Conservation (phyloP, 2,113 vertebrate species). For the Motacilla tschutschensis region DNA sequence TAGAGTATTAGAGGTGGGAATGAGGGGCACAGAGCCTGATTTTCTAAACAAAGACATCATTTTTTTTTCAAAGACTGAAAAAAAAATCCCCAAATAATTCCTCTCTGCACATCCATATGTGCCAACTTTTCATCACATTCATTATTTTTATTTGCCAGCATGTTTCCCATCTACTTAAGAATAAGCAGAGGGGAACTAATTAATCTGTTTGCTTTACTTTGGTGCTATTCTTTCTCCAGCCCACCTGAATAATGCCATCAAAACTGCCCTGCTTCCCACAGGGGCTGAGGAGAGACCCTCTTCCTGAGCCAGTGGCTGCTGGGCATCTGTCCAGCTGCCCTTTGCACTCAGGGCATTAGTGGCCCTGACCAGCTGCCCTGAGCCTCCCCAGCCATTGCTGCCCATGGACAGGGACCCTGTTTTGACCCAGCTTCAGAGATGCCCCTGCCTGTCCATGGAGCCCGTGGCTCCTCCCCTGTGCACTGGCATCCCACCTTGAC, state of each 20-base stretch:
- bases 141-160: slow-evolving; percentile 34
- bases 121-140: not conserved
- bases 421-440: not conserved
- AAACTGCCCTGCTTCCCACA: not conserved
- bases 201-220: not conserved
- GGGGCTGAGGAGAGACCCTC: not conserved
- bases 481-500: not conserved
- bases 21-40: slow-evolving; percentile 10
- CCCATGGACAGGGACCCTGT: rapidly evolving
- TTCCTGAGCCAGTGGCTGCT: rapidly evolving
- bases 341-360: not conserved
- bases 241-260: not conserved
- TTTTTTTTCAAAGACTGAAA: slow-evolving; percentile 29
- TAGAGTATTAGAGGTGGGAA: slow-evolving; percentile 43
- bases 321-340: not conserved
- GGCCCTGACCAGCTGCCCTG: not conserved
- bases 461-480: rapidly evolving
- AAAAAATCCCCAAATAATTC: slow-evolving; percentile 40
- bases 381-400: rapidly evolving
- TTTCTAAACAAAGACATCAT: slow-evolving; percentile 61
- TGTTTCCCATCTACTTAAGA: slow-evolving; percentile 22
- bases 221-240: not conserved
- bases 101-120: slow-evolving; percentile 27
- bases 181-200: slow-evolving; percentile 12
- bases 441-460: rapidly evolving